Base-by-base conservation (phyloP, 2,113 vertebrate genomes). In the Protobothrops mucrosquamatus region DNA sequence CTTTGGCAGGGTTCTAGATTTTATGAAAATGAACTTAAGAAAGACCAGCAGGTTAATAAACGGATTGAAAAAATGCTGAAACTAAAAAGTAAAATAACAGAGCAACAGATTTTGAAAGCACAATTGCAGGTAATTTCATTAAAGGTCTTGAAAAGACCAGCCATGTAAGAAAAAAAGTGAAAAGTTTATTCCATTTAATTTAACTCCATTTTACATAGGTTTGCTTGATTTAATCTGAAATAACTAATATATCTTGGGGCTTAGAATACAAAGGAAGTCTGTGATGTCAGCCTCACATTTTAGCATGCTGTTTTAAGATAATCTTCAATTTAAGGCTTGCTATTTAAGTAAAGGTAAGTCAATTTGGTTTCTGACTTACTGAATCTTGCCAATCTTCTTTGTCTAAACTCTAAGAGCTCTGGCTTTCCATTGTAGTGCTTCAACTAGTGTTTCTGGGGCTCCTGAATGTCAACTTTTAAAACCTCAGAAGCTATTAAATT, bases 21-120 rank as follows among this genome's bases (percentile, higher is more conserved):
- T 98, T 99, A 99, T 96, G 98, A 98, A 97, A 99, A 98, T 90
- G 99, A 99, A 91, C 97, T 98, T 91, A 99, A 99, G 97, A 99
- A 98, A 96, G 99, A 99, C 95, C 98, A 98, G 59, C 99, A 99
- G 96, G 98, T 99, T 95, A 99, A 99, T 95, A 98, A 98, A 96
- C 97, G 99, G 92, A 99, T 99, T 96, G 98, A 99, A 96, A 99
- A 98, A 97, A 99, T 99, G 98, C 98, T 99, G 98, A 97, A 97
- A 52, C 98, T 99, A 54, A 99, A 98, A 96, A 97, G 96, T 52
- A 97, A 97, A 88, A 98, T 99, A 94, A 99, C 98, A 93, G 95
- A 97, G 87, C 98, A 98, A 81, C 98, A 99, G 93, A 96, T 99
- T 51, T 97, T 97, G 93, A 99, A 98, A 96, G 98, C 99, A 64